Evolutionary conservation across 2,113 vertebrate genomes (phyloP).

Genomic region (Heptranchias perlo): DNA sequence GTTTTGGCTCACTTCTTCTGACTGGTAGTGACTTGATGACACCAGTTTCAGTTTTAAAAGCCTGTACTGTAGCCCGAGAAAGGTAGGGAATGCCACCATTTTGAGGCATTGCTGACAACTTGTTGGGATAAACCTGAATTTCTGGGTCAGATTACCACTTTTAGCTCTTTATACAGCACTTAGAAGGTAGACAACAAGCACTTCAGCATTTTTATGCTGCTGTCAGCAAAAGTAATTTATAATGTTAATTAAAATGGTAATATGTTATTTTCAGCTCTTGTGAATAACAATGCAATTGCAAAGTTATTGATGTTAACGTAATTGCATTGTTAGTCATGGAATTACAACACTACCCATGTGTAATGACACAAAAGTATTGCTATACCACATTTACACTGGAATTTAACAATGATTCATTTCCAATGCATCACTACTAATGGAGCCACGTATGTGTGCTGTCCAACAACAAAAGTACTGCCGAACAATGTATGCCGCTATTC

Average conservation of each 20-base stretch:
- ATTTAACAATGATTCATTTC: conserved; percentile 19
- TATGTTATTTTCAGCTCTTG: neutral
- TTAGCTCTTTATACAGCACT: neutral
- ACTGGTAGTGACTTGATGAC: neutral
- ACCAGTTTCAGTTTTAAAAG: neutral
- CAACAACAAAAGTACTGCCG: neutral
- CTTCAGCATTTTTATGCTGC: neutral
- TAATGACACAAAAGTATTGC: neutral
- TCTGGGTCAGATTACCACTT: neutral
- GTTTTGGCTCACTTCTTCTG: neutral
- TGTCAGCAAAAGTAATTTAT: neutral
- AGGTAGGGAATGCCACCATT: neutral
- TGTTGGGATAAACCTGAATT: neutral
- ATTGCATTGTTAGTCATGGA: conserved; percentile 4
- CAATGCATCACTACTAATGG: conserved; percentile 8
- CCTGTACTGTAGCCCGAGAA: neutral
- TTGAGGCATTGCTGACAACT: neutral
- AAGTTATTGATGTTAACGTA: conserved; percentile 4
- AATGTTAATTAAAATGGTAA: neutral
- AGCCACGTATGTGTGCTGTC: neutral
- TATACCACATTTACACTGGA: neutral
- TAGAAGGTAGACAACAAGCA: conserved; percentile 15
- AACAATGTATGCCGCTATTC: neutral
- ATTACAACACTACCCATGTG: neutral
- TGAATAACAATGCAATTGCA: neutral